Evolutionary conservation across 2,888 invertebrate genomes (phyloP).

Genomic region (Macrophya alboannulata): DNA sequence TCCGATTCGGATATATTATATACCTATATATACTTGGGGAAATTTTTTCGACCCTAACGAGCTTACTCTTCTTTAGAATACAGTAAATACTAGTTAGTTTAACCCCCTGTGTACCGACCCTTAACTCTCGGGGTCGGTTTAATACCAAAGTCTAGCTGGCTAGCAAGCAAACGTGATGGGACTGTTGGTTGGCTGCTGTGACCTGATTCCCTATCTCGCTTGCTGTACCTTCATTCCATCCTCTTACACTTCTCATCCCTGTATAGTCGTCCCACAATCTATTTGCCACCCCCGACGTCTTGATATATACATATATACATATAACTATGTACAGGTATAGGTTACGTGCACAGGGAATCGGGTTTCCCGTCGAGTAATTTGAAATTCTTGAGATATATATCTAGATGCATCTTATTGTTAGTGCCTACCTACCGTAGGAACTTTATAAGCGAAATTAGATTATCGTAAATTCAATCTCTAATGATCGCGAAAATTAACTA

Average conservation of each 20-base stretch:
- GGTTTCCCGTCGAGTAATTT: constrained; percentile 21
- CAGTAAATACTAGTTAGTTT: constrained; percentile 51
- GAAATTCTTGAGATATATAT: constrained; percentile 39
- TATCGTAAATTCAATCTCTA: neutral
- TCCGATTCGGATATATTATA: neutral
- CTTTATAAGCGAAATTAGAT: neutral
- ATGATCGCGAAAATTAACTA: constrained; percentile 1
- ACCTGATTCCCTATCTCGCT: constrained; percentile 47
- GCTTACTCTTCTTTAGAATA: constrained; percentile 1
- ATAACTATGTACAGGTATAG: neutral
- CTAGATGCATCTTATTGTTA: constrained; percentile 10
- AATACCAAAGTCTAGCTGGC: constrained; percentile 47
- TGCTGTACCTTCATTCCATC: constrained; percentile 6
- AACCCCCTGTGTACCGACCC: constrained; percentile 38
- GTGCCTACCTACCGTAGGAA: constrained; percentile 16
- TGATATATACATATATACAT: neutral
- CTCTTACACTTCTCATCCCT: no score
- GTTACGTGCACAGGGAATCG: neutral
- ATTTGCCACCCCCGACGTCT: constrained; percentile 16
- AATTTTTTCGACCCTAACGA: neutral
- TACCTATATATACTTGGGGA: neutral
- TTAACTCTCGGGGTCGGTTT: constrained; percentile 50
- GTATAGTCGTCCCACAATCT: constrained; percentile 12
- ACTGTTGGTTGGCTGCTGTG: constrained; percentile 51
- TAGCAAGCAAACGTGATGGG: constrained; percentile 47